These are phyloP conservation scores for Meandrina meandrites DNA, from an alignment of 92 coral and sea anemone genomes.

Conservation along the genomic window DNA sequence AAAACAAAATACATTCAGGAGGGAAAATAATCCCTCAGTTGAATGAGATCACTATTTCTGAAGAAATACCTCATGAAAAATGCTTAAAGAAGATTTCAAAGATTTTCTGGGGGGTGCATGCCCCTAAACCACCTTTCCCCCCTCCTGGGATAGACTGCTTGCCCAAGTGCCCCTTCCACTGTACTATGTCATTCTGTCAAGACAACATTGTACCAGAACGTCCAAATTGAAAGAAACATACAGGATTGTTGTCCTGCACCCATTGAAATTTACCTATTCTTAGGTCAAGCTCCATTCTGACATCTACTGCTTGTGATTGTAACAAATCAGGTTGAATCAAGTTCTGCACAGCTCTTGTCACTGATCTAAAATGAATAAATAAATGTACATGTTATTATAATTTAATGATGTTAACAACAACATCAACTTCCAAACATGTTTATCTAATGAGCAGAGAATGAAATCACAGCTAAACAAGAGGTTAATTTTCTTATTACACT, in stretches of 20 bases:
- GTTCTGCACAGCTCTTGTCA: slow-evolving; percentile 89
- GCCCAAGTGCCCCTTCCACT: background rate
- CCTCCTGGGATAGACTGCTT: too few relatives aligned
- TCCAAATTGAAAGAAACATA: background rate
- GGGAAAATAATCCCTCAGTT: too few relatives aligned
- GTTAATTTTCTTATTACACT: background rate
- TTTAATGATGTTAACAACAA: background rate
- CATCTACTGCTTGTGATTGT: slow-evolving; percentile 95
- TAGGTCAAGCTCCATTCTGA: slow-evolving; percentile 87
- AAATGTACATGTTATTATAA: too few relatives aligned
- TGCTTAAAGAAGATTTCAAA: too few relatives aligned
- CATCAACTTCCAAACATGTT: background rate
- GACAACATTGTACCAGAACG: too few relatives aligned
- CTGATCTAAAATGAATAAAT: slow-evolving; percentile 55
- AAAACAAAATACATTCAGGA: too few relatives aligned
- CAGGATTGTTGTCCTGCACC: background rate
- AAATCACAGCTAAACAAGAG: background rate
- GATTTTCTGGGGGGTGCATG: too few relatives aligned
- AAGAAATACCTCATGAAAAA: too few relatives aligned
- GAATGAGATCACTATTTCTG: too few relatives aligned
- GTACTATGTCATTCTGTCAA: too few relatives aligned
- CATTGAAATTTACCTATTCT: slow-evolving; percentile 69
- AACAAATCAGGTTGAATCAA: slow-evolving; percentile 82
- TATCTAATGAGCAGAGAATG: background rate
- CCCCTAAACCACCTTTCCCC: too few relatives aligned